phyloP scores from a whole-genome alignment of 2,797 vertebrate species.

The Acipenser ruthenus region DNA sequence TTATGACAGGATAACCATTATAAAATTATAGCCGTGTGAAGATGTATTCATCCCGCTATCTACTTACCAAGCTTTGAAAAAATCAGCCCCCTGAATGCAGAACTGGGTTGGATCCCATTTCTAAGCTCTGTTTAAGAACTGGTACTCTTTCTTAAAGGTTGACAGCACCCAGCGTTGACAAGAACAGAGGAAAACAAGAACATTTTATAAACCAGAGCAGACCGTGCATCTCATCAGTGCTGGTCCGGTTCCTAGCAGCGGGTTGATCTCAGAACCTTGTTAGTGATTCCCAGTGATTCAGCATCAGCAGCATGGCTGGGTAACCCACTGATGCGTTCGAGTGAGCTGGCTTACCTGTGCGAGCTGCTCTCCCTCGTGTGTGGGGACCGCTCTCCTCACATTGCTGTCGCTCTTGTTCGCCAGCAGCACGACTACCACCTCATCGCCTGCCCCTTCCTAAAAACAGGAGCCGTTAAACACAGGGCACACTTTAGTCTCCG shows the following conservation, averaged over 20 bases:
- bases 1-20: too few relatives aligned
- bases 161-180: background rate
- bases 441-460: slow-evolving; percentile 64
- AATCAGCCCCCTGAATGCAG: background rate
- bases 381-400: slow-evolving; percentile 54
- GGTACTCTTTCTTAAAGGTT: too few relatives aligned
- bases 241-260: background rate
- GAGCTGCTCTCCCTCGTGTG: slow-evolving; percentile 55
- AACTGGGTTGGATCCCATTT: too few relatives aligned
- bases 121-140: too few relatives aligned
- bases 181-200: background rate
- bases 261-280: too few relatives aligned
- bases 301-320: background rate
- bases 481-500: background rate
- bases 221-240: background rate
- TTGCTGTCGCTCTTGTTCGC: slow-evolving; percentile 81
- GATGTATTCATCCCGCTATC: too few relatives aligned
- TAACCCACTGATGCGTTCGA: background rate
- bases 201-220: background rate
- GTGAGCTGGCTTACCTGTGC: slow-evolving; percentile 61
- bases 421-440: slow-evolving; percentile 66
- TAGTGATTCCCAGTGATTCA: background rate
- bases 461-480: background rate
- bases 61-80: background rate
- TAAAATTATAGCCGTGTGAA: too few relatives aligned